These are phyloP conservation scores for Hirundo rustica DNA, from an alignment of 2,797 vertebrate species.

Conservation along the genomic window DNA sequence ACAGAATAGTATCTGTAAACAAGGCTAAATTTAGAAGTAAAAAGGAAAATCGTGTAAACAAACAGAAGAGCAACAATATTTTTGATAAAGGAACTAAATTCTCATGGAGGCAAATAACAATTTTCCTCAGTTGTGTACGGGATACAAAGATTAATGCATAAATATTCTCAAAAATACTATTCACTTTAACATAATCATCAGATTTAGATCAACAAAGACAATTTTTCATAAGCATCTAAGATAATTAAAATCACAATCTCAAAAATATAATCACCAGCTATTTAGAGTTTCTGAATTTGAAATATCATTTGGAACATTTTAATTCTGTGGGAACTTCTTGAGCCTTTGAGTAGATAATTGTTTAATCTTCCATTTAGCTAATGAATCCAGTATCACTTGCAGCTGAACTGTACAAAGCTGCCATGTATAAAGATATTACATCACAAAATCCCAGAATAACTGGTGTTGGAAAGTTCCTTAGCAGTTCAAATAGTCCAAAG, in stretches of 20 bases:
- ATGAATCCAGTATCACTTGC: background rate
- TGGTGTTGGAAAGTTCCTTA: background rate
- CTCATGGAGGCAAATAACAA: background rate
- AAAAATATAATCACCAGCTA: background rate
- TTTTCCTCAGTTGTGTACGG: background rate
- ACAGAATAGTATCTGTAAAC: background rate
- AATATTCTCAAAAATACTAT: background rate
- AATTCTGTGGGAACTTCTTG: background rate
- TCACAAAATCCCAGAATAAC: background rate
- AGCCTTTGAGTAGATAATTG: background rate
- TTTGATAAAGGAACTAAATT: background rate
- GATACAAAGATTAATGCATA: background rate
- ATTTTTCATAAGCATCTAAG: background rate
- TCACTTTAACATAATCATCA: background rate
- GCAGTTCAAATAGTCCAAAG: background rate
- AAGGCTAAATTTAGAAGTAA: conserved; percentile 29
- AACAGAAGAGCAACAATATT: background rate
- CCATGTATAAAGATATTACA: background rate
- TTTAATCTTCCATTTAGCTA: background rate
- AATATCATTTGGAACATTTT: background rate
- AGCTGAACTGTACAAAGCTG: background rate
- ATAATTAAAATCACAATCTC: background rate
- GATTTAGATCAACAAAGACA: background rate
- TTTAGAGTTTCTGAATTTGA: background rate
- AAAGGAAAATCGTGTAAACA: conserved; percentile 15